A percentile compares a stretch with the other conserved stretches of the same genome.
Evolutionary conservation across 2,888 invertebrate species (phyloP).

Genomic region (Ophion ventricosus): DNA sequence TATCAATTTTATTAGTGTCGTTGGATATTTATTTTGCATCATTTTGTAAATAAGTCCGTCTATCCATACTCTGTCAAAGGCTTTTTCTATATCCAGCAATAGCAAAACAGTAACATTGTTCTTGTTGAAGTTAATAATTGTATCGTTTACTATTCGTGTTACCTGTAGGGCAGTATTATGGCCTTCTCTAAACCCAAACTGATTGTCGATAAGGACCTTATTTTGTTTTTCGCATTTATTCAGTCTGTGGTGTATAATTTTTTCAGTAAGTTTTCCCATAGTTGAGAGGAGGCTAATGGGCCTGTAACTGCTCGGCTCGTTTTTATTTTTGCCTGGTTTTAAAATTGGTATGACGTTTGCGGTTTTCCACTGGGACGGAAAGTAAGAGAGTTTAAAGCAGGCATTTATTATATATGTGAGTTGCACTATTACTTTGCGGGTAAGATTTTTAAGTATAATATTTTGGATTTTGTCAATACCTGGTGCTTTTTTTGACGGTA

Average conservation of each 20-base stretch:
- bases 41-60: slow-evolving; percentile 75
- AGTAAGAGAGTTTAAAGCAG: slow-evolving; percentile 45
- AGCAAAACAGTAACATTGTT: slow-evolving; percentile 71
- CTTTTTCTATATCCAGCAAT: slow-evolving; percentile 77
- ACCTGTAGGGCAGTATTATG: slow-evolving; percentile 75
- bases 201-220: slow-evolving; percentile 61
- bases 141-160: slow-evolving; percentile 71
- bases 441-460: slow-evolving; percentile 39
- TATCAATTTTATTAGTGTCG: slow-evolving; percentile 68
- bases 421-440: slow-evolving; percentile 36
- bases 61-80: slow-evolving; percentile 78
- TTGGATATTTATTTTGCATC: slow-evolving; percentile 66
- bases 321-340: slow-evolving; percentile 49
- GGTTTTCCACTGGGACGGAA: slow-evolving; percentile 48
- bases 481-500: slow-evolving; percentile 40
- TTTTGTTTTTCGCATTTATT: too few relatives aligned
- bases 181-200: slow-evolving; percentile 74
- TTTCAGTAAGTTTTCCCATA: slow-evolving; percentile 59
- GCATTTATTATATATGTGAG: slow-evolving; percentile 50
- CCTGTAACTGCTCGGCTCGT: slow-evolving; percentile 55
- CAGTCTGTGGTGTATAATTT: too few relatives aligned
- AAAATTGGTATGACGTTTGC: slow-evolving; percentile 40
- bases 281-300: slow-evolving; percentile 60
- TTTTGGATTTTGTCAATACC: slow-evolving; percentile 56
- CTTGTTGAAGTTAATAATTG: slow-evolving; percentile 70